These are phyloP conservation scores for Aphidius gifuensis DNA, from an alignment of 1,140 invertebrate species.

Conservation along the genomic window DNA sequence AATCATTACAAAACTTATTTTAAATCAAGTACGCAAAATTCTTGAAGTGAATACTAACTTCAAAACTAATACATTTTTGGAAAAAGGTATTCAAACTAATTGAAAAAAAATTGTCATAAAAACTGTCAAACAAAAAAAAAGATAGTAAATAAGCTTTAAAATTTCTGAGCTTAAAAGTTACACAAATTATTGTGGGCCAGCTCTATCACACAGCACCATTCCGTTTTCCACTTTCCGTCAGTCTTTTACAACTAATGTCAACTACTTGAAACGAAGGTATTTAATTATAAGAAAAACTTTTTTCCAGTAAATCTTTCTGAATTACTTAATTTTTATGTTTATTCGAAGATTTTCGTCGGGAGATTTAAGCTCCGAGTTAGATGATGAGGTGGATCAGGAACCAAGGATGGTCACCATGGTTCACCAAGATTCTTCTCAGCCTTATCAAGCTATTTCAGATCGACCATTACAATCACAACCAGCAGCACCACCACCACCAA, in stretches of 20 bases:
- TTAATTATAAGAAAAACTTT: constrained; percentile 24
- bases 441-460: constrained; percentile 47
- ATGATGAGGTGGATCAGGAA: constrained; percentile 70
- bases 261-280: constrained; percentile 91
- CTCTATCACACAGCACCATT: constrained; percentile 80
- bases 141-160: constrained; percentile 33
- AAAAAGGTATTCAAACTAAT: too few relatives aligned
- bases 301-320: neutral
- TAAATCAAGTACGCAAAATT: too few relatives aligned
- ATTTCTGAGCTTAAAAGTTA: constrained; percentile 59
- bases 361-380: constrained; percentile 84
- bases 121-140: too few relatives aligned
- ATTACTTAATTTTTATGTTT: constrained; percentile 34
- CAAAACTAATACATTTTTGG: too few relatives aligned
- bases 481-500: constrained; percentile 48
- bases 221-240: constrained; percentile 95
- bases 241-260: constrained; percentile 93
- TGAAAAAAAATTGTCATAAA: too few relatives aligned
- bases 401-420: constrained; percentile 57
- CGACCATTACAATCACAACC: constrained; percentile 56
- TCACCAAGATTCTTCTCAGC: constrained; percentile 46
- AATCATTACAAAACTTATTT: too few relatives aligned
- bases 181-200: constrained; percentile 60
- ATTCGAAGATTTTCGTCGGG: constrained; percentile 82
- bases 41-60: too few relatives aligned